phyloP scores from a whole-genome alignment of 2,888 invertebrate species.

The Tyria jacobaeae region DNA sequence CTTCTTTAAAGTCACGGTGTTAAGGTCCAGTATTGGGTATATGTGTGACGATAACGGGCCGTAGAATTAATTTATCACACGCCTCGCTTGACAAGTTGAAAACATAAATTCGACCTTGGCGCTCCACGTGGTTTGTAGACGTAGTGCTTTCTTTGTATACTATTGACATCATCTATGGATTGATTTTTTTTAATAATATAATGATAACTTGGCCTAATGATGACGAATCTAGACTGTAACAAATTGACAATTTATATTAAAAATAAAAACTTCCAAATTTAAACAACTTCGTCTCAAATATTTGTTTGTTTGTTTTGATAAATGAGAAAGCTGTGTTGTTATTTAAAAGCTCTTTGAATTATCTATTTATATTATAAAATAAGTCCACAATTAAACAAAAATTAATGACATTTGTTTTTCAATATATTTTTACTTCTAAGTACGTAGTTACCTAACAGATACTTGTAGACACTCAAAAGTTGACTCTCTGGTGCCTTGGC shows the following conservation, averaged over 20 bases:
- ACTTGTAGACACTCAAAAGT: too few relatives aligned
- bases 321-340: too few relatives aligned
- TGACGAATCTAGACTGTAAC: neutral
- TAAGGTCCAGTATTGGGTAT: slow-evolving; percentile 57
- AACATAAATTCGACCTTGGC: slow-evolving; percentile 87
- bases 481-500: too few relatives aligned
- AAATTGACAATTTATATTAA: neutral
- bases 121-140: slow-evolving; percentile 84
- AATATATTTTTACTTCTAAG: too few relatives aligned
- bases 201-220: slow-evolving; percentile 21
- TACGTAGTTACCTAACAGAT: too few relatives aligned
- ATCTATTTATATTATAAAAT: too few relatives aligned
- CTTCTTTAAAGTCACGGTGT: slow-evolving; percentile 43
- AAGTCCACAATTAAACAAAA: too few relatives aligned
- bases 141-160: slow-evolving; percentile 58
- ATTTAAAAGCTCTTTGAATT: too few relatives aligned
- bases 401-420: too few relatives aligned
- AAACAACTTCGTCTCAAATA: too few relatives aligned
- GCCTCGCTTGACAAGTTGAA: slow-evolving; percentile 87
- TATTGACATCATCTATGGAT: slow-evolving; percentile 29
- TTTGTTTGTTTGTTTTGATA: too few relatives aligned
- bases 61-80: slow-evolving; percentile 87
- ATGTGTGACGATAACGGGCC: slow-evolving; percentile 77
- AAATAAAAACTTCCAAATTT: neutral
- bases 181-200: slow-evolving; percentile 27